These are phyloP conservation scores for Columbina picui DNA, from an alignment of 2,113 vertebrate species.

Conservation along the genomic window DNA sequence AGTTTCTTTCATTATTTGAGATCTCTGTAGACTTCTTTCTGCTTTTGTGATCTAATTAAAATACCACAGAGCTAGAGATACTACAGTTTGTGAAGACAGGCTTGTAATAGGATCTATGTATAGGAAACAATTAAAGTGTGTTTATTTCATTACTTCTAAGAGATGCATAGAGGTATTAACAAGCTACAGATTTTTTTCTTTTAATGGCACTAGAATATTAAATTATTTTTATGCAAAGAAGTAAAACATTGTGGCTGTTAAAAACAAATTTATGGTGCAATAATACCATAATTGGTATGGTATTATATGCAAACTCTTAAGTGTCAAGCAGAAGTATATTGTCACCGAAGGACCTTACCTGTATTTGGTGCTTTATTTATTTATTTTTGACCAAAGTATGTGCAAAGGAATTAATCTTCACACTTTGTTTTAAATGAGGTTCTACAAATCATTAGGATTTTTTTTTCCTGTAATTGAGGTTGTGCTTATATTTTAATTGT, in stretches of 20 bases:
- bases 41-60: constrained; percentile 39
- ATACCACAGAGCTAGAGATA: neutral
- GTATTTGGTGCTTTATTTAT: neutral
- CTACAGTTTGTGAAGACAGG: neutral
- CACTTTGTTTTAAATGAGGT: neutral
- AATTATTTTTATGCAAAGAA: neutral
- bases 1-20: neutral
- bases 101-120: neutral
- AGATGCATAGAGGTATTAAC: neutral
- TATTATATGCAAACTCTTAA: neutral
- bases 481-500: neutral
- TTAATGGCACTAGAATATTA: neutral
- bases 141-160: neutral
- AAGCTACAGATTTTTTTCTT: neutral
- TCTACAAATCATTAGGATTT: neutral
- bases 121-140: neutral
- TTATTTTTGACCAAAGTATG: neutral
- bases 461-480: neutral
- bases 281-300: neutral
- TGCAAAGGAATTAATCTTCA: neutral
- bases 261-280: neutral
- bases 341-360: neutral
- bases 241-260: neutral
- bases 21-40: neutral
- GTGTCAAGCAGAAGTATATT: neutral